phyloP scores from a whole-genome alignment of 2,797 vertebrate species.

The Falco berigora region DNA sequence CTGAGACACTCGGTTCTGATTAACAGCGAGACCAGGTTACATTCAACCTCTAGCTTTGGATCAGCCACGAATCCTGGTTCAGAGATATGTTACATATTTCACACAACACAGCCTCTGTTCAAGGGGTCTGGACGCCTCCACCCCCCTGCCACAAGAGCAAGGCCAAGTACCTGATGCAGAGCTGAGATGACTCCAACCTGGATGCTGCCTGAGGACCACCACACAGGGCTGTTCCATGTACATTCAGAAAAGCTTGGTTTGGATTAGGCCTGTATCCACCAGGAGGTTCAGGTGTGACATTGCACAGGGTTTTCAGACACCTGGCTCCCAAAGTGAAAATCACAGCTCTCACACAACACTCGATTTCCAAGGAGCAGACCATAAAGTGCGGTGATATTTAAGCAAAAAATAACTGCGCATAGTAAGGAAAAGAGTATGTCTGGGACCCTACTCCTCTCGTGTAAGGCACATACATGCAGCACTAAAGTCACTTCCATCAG shows the following conservation, averaged over 20 bases:
- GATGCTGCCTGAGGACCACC: background rate
- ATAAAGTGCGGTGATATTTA: background rate
- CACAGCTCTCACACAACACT: background rate
- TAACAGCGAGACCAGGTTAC: accelerated
- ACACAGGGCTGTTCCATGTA: background rate
- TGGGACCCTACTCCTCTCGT: background rate
- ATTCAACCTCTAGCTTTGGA: background rate
- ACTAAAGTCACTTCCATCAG: background rate
- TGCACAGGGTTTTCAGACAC: background rate
- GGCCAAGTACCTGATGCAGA: background rate
- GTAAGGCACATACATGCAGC: background rate
- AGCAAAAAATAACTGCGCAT: background rate
- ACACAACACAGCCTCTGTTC: background rate
- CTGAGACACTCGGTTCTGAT: background rate
- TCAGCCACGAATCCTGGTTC: background rate
- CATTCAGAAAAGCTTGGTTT: background rate
- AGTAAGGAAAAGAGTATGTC: background rate
- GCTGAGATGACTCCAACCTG: background rate
- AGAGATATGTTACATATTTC: background rate
- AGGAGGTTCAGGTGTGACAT: background rate
- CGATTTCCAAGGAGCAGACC: background rate
- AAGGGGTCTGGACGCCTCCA: background rate
- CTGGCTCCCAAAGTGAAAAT: background rate
- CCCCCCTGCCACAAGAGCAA: background rate
- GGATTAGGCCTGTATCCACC: background rate